Base-by-base conservation (phyloP, 2,888 invertebrate species). In the Drosophila mulleri region DNA sequence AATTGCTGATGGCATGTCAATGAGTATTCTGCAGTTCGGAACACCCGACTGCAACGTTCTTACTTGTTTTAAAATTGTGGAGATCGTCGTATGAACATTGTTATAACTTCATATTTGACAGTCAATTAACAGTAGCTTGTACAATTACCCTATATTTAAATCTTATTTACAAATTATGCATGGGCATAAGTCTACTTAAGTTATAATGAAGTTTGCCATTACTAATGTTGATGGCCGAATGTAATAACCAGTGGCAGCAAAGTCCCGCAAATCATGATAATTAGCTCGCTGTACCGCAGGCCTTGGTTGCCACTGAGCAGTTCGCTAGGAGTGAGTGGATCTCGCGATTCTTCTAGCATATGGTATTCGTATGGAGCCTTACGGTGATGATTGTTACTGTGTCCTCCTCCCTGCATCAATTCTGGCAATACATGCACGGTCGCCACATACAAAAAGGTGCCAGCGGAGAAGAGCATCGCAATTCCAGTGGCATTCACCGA, bases 401-500 rank as follows among this genome's bases (percentile, higher is more conserved):
- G 93, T 12, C 91, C 91, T 12, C 91, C 91, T 67, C 94, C 93
- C 67, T 95, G 94, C 62, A 97, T 97, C 11, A 99, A 94, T 92
- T 99, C 99, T 0, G 99, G 99, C 56, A 99, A 92, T 0, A 99
- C 99, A 92, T 99, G 99, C 0, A 99, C 99, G 0, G 99, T 99
- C 0, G 99, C 98, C 3, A 99, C 99, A 92, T 99, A 99, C 0
- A 99, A 94, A 93, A 99, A 99, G 16, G 99, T 99, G 0, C 99
- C 99, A 0, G 99, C 99, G 48, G 99, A 99, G 93, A 99, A 99
- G 41, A 99, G 93, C 98, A 99, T 98, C 0, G 99, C 98, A 68
- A 99, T 96, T 63, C 96, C 99, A 32, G 99, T 99, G 2, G 98
- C 98, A 91, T 98, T 98, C 54, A 98, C 95, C 11, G 96, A 96